Conservation (phyloP, 2,113 vertebrate genomes). For the Erythrocebus patas region DNA sequence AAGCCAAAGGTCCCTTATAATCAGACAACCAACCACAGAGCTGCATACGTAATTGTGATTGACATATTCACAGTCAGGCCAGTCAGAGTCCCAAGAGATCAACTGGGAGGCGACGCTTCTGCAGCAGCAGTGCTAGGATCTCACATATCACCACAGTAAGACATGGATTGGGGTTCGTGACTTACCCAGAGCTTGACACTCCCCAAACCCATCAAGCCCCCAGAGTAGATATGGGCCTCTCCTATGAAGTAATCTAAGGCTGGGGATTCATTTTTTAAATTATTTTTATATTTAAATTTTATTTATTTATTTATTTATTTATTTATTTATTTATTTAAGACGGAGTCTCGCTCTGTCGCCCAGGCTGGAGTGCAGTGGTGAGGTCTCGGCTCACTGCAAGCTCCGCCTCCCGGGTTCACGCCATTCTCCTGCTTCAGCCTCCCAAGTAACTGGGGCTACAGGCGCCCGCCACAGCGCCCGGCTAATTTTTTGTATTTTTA, state of each 20-base stretch:
- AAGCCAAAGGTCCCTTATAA: background rate
- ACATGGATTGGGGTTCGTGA: accelerated
- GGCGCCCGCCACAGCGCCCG: too few species aligned
- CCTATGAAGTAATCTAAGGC: background rate
- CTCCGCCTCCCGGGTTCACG: too few species aligned
- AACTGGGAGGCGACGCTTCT: background rate
- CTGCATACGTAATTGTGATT: background rate
- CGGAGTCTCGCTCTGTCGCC: too few species aligned
- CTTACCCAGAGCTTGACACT: accelerated
- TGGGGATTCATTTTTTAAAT: background rate
- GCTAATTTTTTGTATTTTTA: too few species aligned
- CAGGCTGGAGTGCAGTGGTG: too few species aligned
- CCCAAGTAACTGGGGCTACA: too few species aligned
- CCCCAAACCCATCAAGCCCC: background rate
- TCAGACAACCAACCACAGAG: background rate
- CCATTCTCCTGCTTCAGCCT: too few species aligned
- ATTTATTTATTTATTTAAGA: too few species aligned
- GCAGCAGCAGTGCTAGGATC: background rate
- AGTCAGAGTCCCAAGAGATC: too few species aligned
- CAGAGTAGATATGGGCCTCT: background rate
- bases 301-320: too few species aligned
- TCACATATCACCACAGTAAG: background rate
- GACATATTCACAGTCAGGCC: background rate
- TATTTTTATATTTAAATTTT: too few species aligned
- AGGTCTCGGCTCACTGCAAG: too few species aligned